phyloP scores from a whole-genome alignment of 2,113 vertebrate species.

The Thamnaconus septentrionalis region DNA sequence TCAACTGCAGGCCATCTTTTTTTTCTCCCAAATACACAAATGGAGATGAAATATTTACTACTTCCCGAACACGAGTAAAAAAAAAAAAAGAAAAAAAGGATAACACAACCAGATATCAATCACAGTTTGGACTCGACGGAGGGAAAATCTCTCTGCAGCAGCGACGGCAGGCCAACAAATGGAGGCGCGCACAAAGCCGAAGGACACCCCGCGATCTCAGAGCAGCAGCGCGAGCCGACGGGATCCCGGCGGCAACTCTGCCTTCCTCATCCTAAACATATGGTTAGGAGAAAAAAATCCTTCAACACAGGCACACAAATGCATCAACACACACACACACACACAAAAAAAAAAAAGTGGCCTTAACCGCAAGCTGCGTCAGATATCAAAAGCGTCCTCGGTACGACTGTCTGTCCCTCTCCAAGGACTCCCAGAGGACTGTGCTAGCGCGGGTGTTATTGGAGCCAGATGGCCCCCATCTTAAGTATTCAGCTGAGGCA shows the following conservation, averaged over 20 bases:
- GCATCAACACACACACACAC: background rate
- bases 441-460: constrained; percentile 37
- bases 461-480: constrained; percentile 65
- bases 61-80: background rate
- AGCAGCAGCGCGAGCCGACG: constrained; percentile 38
- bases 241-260: constrained; percentile 34
- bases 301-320: background rate
- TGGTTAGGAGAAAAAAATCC: constrained; percentile 15
- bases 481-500: constrained; percentile 62
- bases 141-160: constrained; percentile 35
- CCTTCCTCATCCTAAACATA: constrained; percentile 22
- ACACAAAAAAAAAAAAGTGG: constrained; percentile 2
- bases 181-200: constrained; percentile 31
- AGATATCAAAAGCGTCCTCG: constrained; percentile 52
- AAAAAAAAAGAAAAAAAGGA: constrained; percentile 12
- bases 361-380: constrained; percentile 38
- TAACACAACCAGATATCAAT: constrained; percentile 27
- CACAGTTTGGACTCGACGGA: constrained; percentile 12
- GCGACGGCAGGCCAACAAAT: constrained; percentile 37
- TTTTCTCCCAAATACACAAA: background rate
- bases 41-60: constrained; percentile 21
- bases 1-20: too few relatives aligned
- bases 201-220: constrained; percentile 24
- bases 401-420: constrained; percentile 40
- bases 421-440: constrained; percentile 67